Evolutionary conservation across 2,113 vertebrate genomes (phyloP).

Genomic region (Drymodes brunneopygia): DNA sequence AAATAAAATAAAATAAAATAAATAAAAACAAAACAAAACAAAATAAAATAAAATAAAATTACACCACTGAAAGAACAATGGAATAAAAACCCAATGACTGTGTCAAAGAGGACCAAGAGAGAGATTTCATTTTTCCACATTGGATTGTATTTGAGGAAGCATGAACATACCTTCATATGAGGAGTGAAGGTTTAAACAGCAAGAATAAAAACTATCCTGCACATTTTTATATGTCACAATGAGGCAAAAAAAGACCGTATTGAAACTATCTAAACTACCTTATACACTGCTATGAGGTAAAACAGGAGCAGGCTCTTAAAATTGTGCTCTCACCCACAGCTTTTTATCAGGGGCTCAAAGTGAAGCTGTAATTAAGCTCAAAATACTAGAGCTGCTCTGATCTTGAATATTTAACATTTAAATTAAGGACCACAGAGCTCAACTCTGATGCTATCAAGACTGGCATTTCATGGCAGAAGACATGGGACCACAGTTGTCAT

Average conservation of each 20-base stretch:
- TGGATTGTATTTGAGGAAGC: not conserved
- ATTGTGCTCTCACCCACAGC: not conserved
- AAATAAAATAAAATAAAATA: not conserved
- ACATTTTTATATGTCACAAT: not conserved
- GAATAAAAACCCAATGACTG: not conserved
- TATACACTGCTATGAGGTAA: not conserved
- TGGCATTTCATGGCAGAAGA: not conserved
- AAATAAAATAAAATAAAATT: not conserved
- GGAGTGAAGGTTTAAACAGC: not conserved
- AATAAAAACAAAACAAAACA: not conserved
- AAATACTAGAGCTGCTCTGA: not conserved
- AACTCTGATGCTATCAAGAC: not conserved
- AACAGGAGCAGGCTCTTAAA: not conserved
- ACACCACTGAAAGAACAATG: not conserved
- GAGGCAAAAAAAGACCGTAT: not conserved
- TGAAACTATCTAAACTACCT: not conserved
- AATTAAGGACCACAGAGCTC: not conserved
- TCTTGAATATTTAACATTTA: not conserved
- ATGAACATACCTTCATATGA: not conserved
- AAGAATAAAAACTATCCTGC: not conserved
- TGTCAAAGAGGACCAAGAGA: not conserved
- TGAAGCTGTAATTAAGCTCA: not conserved
- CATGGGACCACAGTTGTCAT: not conserved
- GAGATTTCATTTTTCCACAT: not conserved
- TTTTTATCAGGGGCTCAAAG: not conserved